Conservation (phyloP, 2,797 vertebrate genomes). For the Aphelocoma californica region DNA sequence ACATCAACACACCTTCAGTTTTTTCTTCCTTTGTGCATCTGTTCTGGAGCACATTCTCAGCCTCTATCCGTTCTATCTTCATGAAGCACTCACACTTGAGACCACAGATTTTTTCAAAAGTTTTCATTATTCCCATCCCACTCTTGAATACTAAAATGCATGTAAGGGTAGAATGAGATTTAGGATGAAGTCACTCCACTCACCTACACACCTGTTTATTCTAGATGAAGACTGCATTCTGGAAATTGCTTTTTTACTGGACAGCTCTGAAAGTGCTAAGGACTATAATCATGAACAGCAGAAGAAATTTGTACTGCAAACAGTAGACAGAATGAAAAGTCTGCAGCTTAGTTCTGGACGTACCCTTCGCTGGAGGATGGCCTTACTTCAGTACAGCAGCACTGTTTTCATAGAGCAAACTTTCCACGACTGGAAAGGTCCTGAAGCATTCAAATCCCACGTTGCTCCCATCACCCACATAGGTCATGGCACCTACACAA, state of each 20-base stretch:
- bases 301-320: slow-evolving; percentile 83
- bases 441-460: slow-evolving; percentile 82
- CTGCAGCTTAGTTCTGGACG: slow-evolving; percentile 79
- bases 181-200: neutral
- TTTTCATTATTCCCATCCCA: neutral
- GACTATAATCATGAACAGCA: slow-evolving; percentile 86
- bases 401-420: slow-evolving; percentile 86
- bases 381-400: slow-evolving; percentile 92
- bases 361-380: slow-evolving; percentile 81
- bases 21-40: neutral
- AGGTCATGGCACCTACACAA: slow-evolving; percentile 90
- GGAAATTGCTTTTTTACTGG: slow-evolving; percentile 89
- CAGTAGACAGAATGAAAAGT: slow-evolving; percentile 82
- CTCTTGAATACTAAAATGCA: neutral
- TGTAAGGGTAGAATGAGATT: neutral
- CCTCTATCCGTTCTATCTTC: neutral
- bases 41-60: neutral
- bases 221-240: slow-evolving; percentile 85
- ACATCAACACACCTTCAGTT: neutral
- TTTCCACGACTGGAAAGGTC: slow-evolving; percentile 86
- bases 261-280: slow-evolving; percentile 92
- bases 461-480: slow-evolving; percentile 83
- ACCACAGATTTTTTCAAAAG: neutral
- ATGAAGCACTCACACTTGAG: neutral
- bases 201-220: slow-evolving; percentile 37